Base-by-base conservation (phyloP, 2,113 vertebrate genomes). In the Crypturellus undulatus region DNA sequence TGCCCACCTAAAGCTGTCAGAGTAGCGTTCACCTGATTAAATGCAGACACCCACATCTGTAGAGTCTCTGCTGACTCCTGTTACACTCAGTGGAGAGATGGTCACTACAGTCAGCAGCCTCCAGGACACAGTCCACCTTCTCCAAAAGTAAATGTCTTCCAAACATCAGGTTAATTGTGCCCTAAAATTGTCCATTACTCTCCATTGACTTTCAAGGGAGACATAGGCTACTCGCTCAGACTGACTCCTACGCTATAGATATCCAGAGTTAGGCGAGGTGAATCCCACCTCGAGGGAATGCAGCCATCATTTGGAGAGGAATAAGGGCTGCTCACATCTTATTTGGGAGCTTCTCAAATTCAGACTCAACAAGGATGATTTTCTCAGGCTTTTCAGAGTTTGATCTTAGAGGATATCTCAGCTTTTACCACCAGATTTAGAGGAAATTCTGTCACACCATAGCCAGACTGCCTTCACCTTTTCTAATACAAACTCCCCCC, bases 21-120 rank as follows among this genome's bases (percentile, higher is more conserved):
- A 0, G 0, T 3, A 10, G 30, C 34, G 36, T 19, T n/a, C 5
- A 45, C 60, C 47, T 84, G 45, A 51, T 12, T 47, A 22, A 45
- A 79, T 75, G 65, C 72, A 87, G 47, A 26, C 20, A 6, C 54
- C 38, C 52, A 47, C 78, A 76, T 34, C 78, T 60, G 38, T 18
- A 84, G 52, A 11, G 62, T 9, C 47, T 79, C 70, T 76, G 42
- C 42, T n/a, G 60, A 38, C n/a, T 47, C 67, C 47, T 43, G 25
- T 30, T 43, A 10, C 2, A 63, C 24, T 17, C 2, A 58, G 17
- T 18, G 16, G 54, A 58, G 16, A 58, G 0, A 5, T 49, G 26
- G 36, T 42, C n/a, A 28, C 32, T 13, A 3, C 40, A 94, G 67
- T 8, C 59, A 62, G 43, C 36, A 73, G 58, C 71, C 75, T 79